phyloP scores from a whole-genome alignment of 1,140 invertebrate genomes.

The Drosophila mayri region DNA sequence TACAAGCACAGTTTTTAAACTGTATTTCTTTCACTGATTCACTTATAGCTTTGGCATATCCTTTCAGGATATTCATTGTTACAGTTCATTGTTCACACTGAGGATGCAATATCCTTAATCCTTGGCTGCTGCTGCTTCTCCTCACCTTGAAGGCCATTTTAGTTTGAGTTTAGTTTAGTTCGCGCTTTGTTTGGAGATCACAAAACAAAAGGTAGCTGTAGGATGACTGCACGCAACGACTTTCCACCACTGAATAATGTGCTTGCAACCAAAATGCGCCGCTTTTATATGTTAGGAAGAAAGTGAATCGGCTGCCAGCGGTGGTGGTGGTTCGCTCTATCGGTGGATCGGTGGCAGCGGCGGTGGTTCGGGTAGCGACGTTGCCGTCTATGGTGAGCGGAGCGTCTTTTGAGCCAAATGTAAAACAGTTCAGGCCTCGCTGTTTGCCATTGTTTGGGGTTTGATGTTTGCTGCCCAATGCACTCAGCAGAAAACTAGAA shows the following conservation, averaged over 20 bases:
- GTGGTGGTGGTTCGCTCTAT: conserved; percentile 3
- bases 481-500: conserved; percentile 6
- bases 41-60: conserved; percentile 1
- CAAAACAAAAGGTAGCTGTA: conserved; percentile 47
- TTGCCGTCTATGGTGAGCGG: conserved; percentile 39
- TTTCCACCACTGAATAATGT: conserved; percentile 84
- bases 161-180: conserved; percentile 32
- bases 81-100: conserved; percentile 39
- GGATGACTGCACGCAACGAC: conserved; percentile 76
- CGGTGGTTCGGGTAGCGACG: conserved; percentile 32
- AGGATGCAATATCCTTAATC: conserved; percentile 56
- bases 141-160: conserved; percentile 84
- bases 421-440: conserved; percentile 70
- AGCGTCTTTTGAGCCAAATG: conserved; percentile 49
- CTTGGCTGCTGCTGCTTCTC: conserved; percentile 29
- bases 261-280: conserved; percentile 69
- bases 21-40: conserved; percentile 8
- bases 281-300: conserved; percentile 85
- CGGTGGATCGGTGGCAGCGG: conserved; percentile 26
- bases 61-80: conserved; percentile 13
- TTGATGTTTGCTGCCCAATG: conserved; percentile 35
- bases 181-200: conserved; percentile 48
- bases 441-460: conserved; percentile 37
- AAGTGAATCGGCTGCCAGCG: conserved; percentile 61
- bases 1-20: background rate